phyloP scores from a whole-genome alignment of 2,113 vertebrate species.

The Ochotona curzoniae region DNA sequence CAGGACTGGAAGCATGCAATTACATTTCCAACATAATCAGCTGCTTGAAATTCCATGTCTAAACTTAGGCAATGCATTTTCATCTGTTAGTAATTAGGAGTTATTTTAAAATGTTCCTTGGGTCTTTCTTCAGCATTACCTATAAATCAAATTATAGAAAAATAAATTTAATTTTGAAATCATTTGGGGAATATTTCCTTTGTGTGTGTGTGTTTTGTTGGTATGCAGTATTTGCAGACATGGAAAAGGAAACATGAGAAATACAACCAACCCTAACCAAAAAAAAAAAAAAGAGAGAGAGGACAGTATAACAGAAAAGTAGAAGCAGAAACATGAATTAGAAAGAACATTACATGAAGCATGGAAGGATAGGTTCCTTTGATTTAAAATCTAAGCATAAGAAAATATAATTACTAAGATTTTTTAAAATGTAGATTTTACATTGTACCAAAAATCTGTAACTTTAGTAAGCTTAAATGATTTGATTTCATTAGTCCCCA shows the following conservation, averaged over 20 bases:
- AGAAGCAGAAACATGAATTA: neutral
- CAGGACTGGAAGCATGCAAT: neutral
- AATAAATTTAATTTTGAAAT: constrained; percentile 75
- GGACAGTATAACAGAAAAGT: neutral
- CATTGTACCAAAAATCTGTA: neutral
- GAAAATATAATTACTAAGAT: constrained; percentile 16
- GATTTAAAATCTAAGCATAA: neutral
- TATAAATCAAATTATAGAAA: constrained; percentile 74
- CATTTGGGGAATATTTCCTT: neutral
- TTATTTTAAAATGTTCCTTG: constrained; percentile 62
- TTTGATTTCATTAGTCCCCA: neutral
- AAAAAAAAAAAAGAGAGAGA: neutral
- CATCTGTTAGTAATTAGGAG: constrained; percentile 78
- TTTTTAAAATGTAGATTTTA: constrained; percentile 17
- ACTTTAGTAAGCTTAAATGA: neutral
- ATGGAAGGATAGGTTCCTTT: neutral
- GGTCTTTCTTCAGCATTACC: constrained; percentile 62
- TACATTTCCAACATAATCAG: constrained; percentile 70
- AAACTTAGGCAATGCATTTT: constrained; percentile 57
- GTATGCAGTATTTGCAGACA: constrained; percentile 39
- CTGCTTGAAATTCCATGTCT: constrained; percentile 40
- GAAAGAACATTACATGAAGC: neutral
- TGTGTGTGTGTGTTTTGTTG: constrained; percentile 29
- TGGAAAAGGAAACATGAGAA: constrained; percentile 46
- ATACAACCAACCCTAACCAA: neutral